These are phyloP conservation scores for Toxotes lorentzi DNA, from an alignment of 2,797 vertebrate species.

Conservation along the genomic window DNA sequence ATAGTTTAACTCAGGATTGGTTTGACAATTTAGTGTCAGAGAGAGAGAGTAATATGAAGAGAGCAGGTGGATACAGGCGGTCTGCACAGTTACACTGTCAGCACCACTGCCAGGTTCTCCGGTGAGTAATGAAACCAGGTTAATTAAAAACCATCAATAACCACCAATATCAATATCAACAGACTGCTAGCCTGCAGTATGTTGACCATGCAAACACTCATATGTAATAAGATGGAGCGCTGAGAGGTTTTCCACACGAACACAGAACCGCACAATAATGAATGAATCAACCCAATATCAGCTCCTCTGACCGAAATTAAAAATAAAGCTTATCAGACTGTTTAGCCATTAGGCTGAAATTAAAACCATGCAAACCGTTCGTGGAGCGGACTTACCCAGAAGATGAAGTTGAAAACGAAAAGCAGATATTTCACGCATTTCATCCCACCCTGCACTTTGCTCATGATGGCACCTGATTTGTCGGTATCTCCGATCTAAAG, in stretches of 20 bases:
- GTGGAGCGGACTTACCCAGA: slow-evolving; percentile 90
- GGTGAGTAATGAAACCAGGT: background rate
- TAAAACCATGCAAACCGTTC: background rate
- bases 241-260: background rate
- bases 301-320: no score
- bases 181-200: background rate
- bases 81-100: slow-evolving; percentile 1
- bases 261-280: background rate
- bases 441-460: slow-evolving; percentile 91
- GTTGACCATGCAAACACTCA: slow-evolving; percentile 37
- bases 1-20: background rate
- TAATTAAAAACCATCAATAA: slow-evolving; percentile 21
- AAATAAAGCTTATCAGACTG: background rate
- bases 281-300: background rate
- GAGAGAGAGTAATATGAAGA: slow-evolving; percentile 2
- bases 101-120: background rate
- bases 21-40: background rate
- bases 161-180: background rate
- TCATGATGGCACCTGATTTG: slow-evolving; percentile 81
- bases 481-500: slow-evolving; percentile 27
- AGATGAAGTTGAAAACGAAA: slow-evolving; percentile 95
- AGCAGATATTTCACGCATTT: slow-evolving; percentile 96
- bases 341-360: background rate
- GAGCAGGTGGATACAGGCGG: slow-evolving; percentile 31
- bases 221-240: background rate